Percentiles rank a stretch among this genome's conserved stretches.
phyloP scores from a whole-genome alignment of 2,888 invertebrate species.

The Galerucella pusilla region DNA sequence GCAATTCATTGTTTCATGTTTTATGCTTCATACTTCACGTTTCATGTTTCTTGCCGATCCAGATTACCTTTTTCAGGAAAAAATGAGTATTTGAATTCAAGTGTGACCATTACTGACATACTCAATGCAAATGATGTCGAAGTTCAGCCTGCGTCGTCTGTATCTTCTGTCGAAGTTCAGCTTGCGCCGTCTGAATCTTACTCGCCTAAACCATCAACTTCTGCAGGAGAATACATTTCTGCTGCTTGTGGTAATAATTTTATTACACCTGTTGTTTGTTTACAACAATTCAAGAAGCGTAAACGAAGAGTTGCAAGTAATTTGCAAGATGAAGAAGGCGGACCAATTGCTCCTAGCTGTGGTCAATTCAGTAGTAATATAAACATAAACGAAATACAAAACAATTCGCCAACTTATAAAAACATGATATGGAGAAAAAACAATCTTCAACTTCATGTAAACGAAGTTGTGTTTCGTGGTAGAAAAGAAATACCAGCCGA shows the following conservation, averaged over 20 bases:
- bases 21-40: conserved; percentile 6
- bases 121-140: conserved; percentile 3
- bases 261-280: conserved; percentile 4
- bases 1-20: conserved; percentile 27
- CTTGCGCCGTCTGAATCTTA: background rate
- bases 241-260: conserved; percentile 4
- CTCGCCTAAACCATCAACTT: background rate
- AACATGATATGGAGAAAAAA: conserved; percentile 48
- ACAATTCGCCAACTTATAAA: conserved; percentile 13
- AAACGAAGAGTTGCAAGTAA: conserved; percentile 1
- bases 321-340: conserved; percentile 14
- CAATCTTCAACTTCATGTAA: conserved; percentile 21
- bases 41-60: background rate
- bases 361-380: conserved; percentile 11
- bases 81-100: conserved; percentile 3
- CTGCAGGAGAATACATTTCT: background rate
- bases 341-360: conserved; percentile 14
- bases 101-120: background rate
- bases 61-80: background rate
- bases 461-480: conserved; percentile 24
- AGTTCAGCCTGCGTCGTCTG: background rate
- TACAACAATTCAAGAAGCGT: conserved; percentile 11
- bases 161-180: background rate
- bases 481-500: conserved; percentile 14
- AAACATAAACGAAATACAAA: conserved; percentile 3